Base-by-base conservation (phyloP, 1,140 invertebrate genomes). In the Aricia agestis region DNA sequence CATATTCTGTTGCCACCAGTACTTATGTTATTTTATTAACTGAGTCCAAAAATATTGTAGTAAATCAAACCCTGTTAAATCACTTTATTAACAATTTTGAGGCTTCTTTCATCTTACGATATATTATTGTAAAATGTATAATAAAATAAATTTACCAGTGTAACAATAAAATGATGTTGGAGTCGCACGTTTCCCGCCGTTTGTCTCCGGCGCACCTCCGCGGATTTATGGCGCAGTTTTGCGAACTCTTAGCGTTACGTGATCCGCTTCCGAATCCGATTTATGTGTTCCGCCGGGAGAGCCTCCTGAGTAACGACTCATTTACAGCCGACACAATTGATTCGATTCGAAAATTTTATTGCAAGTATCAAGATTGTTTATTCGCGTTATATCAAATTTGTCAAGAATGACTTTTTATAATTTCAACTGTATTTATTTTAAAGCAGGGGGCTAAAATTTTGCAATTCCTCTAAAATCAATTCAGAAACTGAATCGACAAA, bases 191-290 rank as follows among this genome's bases (percentile, higher is more conserved):
- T 36, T 19, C 71, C 81, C 81, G 82, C 86, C 86, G 84, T 91
- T 90, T 91, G 87, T 91, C 89, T 90, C 89, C 80, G 75, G 85
- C 83, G 86, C 89, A 90, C 87, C 89, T 89, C 83, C 76, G 84
- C 84, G 86, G 86, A 91, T 91, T 91, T 91, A 91, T 91, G 76
- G 87, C 85, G 84, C 86, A 90, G 87, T 91, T 90, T 89, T 91
- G 87, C 89, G 89, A 91, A 89, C 87, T 91, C 89, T 88, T 87
- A 91, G 88, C 87, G 85, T 91, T 90, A 91, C 89, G 89, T 91
- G 89, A 91, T 90, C 89, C 88, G 87, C 87, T 91, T 91, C 87
- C 86, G 89, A 87, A 91, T 82, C 87, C 85, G 89, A 91, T 91
- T 91, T 91, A 91, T 90, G 79, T 77, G 80, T 81, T 91, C 86